Base-by-base conservation (phyloP, 1,140 invertebrate genomes). In the Diorhabda sublineata region DNA sequence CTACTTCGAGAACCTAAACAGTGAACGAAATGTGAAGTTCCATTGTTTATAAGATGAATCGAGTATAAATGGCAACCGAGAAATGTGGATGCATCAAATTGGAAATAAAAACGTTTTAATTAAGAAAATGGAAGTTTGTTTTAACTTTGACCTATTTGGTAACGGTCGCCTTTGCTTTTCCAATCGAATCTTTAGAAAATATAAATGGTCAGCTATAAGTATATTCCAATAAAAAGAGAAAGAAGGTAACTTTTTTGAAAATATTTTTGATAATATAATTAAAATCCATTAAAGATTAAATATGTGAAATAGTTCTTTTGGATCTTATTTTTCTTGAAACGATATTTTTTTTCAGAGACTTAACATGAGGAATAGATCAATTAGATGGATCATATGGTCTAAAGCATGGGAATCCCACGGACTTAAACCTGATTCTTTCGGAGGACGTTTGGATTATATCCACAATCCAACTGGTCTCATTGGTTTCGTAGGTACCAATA, bases 361-460 rank as follows among this genome's bases (percentile, higher is more conserved):
- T 52, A 52, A 52, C 47, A 41, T 67, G 65, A 44, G 65, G 57
- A 3, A 11, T 47, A 45, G 45, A 52, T 3, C 52, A 57, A 6
- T 57, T 73, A 9, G 71, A 68, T 41, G 71, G 71, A 5, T 45
- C 63, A 9, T 68, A 56, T 26, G 69, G 66, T 9, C 47, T 2
- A 73, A 70, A 66, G 61, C 69, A 45, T 73, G 68, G 2, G 42
- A 56, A 45, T 52, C 47, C 42, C 58, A 61, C 6, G 64, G 67
- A 56, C 6, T 72, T 3, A 58, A 42, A 60, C 68, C 69, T 3
- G 71, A 73, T n/a, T 45, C 47, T 11, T 45, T 61, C 65, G 71
- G 71, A 41, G 71, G 71, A 42, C 45, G 66, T 5, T 5, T 73
- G 6, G 66, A 70, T 9, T 73, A 73, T 47, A 58, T 44, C 11